phyloP scores from a whole-genome alignment of 2,797 vertebrate species.

The Calcarius lapponicus region DNA sequence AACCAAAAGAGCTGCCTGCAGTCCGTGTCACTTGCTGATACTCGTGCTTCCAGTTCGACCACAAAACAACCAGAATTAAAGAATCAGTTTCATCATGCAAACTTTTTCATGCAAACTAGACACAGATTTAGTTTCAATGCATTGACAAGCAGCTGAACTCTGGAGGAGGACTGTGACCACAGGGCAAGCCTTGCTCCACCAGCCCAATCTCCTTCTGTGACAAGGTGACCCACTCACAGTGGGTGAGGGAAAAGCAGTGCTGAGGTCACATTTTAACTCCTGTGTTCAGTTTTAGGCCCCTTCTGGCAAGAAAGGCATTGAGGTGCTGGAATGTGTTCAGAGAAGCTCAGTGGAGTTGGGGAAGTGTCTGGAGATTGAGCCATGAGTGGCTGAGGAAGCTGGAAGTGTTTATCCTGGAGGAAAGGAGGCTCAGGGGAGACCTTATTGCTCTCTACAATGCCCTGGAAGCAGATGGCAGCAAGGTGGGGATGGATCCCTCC shows the following conservation, averaged over 20 bases:
- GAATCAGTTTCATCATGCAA: neutral
- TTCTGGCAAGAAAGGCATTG: neutral
- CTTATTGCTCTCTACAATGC: accelerated
- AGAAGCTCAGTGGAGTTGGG: neutral
- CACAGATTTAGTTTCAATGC: neutral
- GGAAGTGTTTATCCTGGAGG: neutral
- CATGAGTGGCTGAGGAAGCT: neutral
- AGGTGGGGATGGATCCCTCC: no score
- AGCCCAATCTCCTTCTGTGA: neutral
- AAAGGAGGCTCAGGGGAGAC: neutral
- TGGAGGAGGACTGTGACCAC: neutral
- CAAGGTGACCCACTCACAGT: neutral
- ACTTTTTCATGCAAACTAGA: neutral
- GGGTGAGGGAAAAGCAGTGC: neutral
- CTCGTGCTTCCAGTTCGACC: neutral
- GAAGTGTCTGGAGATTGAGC: neutral
- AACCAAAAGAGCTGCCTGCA: neutral
- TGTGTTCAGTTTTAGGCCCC: neutral
- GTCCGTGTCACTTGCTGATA: no score
- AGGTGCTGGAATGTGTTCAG: neutral
- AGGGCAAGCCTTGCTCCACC: neutral
- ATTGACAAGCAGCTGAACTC: neutral
- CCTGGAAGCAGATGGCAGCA: neutral
- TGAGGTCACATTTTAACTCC: accelerated
- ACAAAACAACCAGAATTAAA: neutral